Base-by-base conservation (phyloP, 2,113 vertebrate genomes). In the Entosphenus tridentatus region DNA sequence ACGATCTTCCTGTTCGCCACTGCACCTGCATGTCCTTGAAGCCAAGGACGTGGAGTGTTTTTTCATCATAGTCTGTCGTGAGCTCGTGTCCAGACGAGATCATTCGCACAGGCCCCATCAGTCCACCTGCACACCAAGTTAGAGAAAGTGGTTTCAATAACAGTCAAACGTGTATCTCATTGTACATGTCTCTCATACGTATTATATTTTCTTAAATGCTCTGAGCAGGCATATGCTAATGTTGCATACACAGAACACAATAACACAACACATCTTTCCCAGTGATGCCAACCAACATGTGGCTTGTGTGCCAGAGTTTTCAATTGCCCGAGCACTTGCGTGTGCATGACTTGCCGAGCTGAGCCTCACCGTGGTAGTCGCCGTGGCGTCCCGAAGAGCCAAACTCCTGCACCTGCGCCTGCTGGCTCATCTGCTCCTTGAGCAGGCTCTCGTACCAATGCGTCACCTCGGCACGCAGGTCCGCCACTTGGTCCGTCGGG, bases 391-490 rank as follows among this genome's bases (percentile, higher is more conserved):
- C 84, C 79, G 83, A 95, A 78, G 96, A 90, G 18, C 91, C 91
- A 59, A 96, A 98, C 77, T 98, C 93, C 78, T 98, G 93, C 70
- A 98, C 86, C 78, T 98, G 93, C 12, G 93, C 90, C 80, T 98
- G 93, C 71, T 98, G 93, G 77, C 82, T 96, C 78, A 96, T 80
- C 80, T 98, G 93, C 78, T 98, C 93, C 80, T 95, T 98, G 83
- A 96, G 93, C 76, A 98, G 80, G 75, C 96, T 98, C 79, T 98
- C 93, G 2, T 98, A 98, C 93, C 93, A 98, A 69, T 98, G 92
- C 5, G 93, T 98, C 70, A 98, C 93, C 79, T 98, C 93, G 2
- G 93, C 93, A 58, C 92, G 80, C 71, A 96, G 81, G 79, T 98
- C 93, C 1, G 93, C 93, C 70, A 96, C 92, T 79, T 98, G 93